Base-by-base conservation (phyloP, 2,113 vertebrate species). In the Rhinolophus sinicus region DNA sequence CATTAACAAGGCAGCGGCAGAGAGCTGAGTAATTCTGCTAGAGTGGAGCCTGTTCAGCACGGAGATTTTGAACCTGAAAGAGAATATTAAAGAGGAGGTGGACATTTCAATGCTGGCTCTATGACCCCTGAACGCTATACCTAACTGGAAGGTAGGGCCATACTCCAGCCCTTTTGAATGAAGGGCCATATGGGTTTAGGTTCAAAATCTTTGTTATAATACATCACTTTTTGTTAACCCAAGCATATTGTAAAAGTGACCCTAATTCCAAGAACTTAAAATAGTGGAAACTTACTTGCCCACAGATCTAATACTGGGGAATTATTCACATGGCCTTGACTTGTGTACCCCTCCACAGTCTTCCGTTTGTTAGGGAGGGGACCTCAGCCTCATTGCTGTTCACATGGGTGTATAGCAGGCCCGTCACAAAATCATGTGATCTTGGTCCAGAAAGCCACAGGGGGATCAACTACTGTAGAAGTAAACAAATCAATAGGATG, bases 261-360 rank as follows among this genome's bases (percentile, higher is more conserved):
- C 72, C 73, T 52, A 24, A 62, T 64, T 84, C 40, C 58, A 95
- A 95, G 65, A 87, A 44, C 24, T n/a, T 70, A 84, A 92, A 90
- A 64, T 15, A 93, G 44, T 56, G 58, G 88, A 91, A 72, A 75
- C 58, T 56, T 40, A 40, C 28, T 35, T 64, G 26, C 40, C 47
- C 0, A 64, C 10, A 44, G 13, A 83, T 56, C 35, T 69, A 70
- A 38, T 35, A 28, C 11, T 33, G n/a, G 75, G 72, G 56, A 60
- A 12, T 58, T 30, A 9, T 10, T 52, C 3, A 6, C 2, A 7
- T 5, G 12, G 22, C 26, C 44, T 86, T 35, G 19, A 54, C 26
- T 16, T 33, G 64, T 38, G 54, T 33, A 50, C 5, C 40, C 62
- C 58, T 30, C 65, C n/a, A 28, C 0, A 1, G 0, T 6, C 47